phyloP scores from a whole-genome alignment of 2,888 invertebrate species.

The Chymomyza procnemis region DNA sequence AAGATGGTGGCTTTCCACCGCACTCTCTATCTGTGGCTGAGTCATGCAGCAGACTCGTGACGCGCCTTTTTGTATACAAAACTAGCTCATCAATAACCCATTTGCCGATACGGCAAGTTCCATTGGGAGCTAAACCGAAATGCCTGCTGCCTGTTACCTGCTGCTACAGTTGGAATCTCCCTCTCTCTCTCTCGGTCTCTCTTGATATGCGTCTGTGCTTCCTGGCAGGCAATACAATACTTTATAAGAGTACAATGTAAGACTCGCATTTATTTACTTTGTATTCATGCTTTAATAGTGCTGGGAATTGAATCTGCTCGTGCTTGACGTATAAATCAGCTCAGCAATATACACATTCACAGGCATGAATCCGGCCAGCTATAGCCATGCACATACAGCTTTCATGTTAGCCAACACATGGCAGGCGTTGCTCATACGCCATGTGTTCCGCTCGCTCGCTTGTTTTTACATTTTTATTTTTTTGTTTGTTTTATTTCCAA shows the following conservation, averaged over 20 bases:
- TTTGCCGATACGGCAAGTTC: conserved; percentile 50
- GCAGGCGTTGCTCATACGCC: conserved; percentile 26
- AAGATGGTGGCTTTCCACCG: neutral
- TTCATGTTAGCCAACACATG: neutral
- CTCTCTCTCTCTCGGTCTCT: conserved; percentile 8
- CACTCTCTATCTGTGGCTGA: neutral
- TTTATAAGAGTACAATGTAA: conserved; percentile 20
- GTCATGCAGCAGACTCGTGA: neutral
- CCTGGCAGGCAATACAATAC: conserved; percentile 27
- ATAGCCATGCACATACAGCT: neutral
- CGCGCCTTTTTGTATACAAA: conserved; percentile 41
- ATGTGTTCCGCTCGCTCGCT: neutral
- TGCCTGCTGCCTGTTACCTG: conserved; percentile 8
- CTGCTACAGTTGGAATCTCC: conserved; percentile 33
- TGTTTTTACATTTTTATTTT: neutral
- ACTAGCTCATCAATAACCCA: conserved; percentile 71
- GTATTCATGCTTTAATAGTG: conserved; percentile 56
- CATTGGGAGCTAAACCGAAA: conserved; percentile 24
- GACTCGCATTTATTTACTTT: conserved; percentile 44
- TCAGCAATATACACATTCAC: neutral
- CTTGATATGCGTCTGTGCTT: neutral
- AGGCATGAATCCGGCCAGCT: neutral
- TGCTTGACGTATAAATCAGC: conserved; percentile 46
- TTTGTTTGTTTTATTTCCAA: conserved; percentile 29
- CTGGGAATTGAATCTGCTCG: conserved; percentile 31